Percentiles rank a stretch among this genome's conserved stretches.
Evolutionary conservation across 2,113 vertebrate genomes (phyloP).

Genomic region (Trachemys scripta): DNA sequence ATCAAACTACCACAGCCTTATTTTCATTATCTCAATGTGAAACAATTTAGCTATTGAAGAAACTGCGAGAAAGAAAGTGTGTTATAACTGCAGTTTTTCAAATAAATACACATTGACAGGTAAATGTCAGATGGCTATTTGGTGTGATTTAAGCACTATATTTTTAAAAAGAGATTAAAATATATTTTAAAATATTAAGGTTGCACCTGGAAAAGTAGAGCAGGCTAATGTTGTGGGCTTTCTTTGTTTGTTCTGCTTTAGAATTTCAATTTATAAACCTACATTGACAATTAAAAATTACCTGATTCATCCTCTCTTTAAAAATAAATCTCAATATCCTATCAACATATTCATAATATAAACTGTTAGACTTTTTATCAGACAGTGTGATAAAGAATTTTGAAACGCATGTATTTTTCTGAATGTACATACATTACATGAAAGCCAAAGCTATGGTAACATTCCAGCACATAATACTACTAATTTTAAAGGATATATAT

Average conservation of each 20-base stretch:
- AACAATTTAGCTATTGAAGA: conserved; percentile 10
- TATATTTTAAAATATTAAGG: neutral
- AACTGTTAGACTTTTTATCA: neutral
- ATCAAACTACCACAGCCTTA: neutral
- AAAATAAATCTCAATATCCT: neutral
- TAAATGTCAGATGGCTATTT: neutral
- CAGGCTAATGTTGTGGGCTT: neutral
- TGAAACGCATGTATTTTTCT: neutral
- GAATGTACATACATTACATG: neutral
- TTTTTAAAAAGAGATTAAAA: neutral
- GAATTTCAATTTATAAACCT: neutral
- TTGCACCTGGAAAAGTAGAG: neutral
- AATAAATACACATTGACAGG: neutral
- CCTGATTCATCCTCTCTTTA: neutral
- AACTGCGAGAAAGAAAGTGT: neutral
- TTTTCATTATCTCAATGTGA: conserved; percentile 43
- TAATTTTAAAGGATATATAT: neutral
- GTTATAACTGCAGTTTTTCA: neutral
- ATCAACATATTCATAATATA: neutral
- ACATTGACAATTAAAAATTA: neutral
- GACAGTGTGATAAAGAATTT: neutral
- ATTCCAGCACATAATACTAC: neutral
- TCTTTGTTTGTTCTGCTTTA: neutral
- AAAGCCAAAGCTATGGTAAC: neutral
- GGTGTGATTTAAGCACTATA: neutral